phyloP scores from a whole-genome alignment of 2,888 invertebrate genomes.

The Tholera decimalis region DNA sequence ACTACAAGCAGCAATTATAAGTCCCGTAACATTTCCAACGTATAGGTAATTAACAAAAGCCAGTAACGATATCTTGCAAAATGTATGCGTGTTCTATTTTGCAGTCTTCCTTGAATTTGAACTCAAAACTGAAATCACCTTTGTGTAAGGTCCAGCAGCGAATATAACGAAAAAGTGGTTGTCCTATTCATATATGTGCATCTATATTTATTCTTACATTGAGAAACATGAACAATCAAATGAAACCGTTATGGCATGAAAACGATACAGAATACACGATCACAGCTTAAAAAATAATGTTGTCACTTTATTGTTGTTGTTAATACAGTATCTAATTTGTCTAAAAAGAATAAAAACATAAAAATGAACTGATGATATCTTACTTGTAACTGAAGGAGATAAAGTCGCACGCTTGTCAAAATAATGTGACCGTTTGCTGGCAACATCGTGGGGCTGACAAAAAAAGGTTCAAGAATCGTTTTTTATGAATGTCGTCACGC shows the following conservation, averaged over 20 bases:
- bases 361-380: constrained; percentile 64
- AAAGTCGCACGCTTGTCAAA: constrained; percentile 88
- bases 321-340: constrained; percentile 66
- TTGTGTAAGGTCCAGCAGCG: constrained; percentile 24
- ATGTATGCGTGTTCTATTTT: constrained; percentile 36
- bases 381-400: constrained; percentile 72
- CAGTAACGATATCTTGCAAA: constrained; percentile 40
- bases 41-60: constrained; percentile 53
- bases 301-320: constrained; percentile 67
- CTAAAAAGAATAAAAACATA: constrained; percentile 53
- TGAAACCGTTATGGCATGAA: constrained; percentile 33
- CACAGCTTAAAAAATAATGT: constrained; percentile 64
- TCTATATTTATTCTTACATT: not conserved
- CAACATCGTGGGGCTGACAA: constrained; percentile 69
- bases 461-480: constrained; percentile 71
- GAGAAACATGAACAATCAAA: constrained; percentile 20
- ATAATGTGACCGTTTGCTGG: constrained; percentile 70
- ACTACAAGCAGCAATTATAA: constrained; percentile 46
- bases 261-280: constrained; percentile 48
- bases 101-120: constrained; percentile 24
- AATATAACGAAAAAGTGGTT: not conserved
- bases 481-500: constrained; percentile 81
- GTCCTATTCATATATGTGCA: constrained; percentile 21
- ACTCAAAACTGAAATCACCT: constrained; percentile 9
- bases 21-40: constrained; percentile 49